These are phyloP conservation scores for Anthoscopus minutus DNA, from an alignment of 2,113 vertebrate species.

Conservation along the genomic window DNA sequence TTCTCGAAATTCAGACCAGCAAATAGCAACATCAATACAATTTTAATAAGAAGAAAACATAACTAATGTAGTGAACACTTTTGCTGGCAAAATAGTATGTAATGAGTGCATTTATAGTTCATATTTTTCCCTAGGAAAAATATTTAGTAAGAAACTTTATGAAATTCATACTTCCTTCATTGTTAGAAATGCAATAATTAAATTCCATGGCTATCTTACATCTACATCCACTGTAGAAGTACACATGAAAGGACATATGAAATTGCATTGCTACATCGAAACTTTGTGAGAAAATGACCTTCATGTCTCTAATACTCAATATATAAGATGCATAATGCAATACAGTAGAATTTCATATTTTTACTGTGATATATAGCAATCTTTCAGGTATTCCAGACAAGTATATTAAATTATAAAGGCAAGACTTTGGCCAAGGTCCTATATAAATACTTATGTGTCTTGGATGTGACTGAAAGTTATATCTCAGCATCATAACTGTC, in stretches of 20 bases:
- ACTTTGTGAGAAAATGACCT: neutral
- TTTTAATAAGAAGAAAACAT: neutral
- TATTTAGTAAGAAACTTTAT: neutral
- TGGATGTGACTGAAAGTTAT: neutral
- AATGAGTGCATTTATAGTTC: neutral
- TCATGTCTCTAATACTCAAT: neutral
- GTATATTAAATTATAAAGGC: neutral
- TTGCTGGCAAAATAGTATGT: neutral
- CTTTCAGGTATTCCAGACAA: neutral
- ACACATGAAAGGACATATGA: neutral
- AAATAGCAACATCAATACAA: neutral
- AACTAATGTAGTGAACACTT: neutral
- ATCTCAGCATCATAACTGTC: neutral
- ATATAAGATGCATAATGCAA: neutral
- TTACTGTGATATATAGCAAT: neutral
- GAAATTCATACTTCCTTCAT: neutral
- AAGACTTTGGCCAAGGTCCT: neutral
- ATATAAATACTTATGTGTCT: fast-evolving
- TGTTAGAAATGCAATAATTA: neutral
- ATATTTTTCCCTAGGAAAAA: neutral
- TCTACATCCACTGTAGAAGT: neutral
- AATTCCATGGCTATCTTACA: neutral
- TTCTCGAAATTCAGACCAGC: neutral
- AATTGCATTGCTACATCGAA: neutral
- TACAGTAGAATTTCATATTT: neutral